phyloP scores from a whole-genome alignment of 2,113 vertebrate species.

The Empidonax traillii region DNA sequence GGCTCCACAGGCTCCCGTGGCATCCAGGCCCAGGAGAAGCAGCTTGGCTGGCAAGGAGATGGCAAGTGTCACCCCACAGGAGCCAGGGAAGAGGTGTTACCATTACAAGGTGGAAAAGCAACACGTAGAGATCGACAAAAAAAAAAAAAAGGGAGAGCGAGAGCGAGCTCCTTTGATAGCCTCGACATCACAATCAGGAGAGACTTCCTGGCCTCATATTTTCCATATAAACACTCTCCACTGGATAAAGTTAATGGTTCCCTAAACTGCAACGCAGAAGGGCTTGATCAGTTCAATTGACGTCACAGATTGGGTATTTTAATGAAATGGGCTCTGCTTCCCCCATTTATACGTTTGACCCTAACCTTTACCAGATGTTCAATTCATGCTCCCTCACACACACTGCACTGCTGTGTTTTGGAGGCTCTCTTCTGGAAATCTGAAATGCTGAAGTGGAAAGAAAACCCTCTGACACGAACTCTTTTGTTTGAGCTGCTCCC shows the following conservation, averaged over 20 bases:
- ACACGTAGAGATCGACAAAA: not conserved
- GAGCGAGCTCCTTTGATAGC: constrained; percentile 60
- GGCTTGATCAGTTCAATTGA: constrained; percentile 74
- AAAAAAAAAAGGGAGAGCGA: not conserved
- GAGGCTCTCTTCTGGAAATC: constrained; percentile 31
- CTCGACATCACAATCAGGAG: constrained; percentile 72
- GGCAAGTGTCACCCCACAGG: not conserved
- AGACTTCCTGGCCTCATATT: constrained; percentile 79
- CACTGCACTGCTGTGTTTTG: constrained; percentile 29
- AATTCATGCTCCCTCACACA: constrained; percentile 41
- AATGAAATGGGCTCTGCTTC: constrained; percentile 67
- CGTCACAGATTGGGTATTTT: constrained; percentile 73
- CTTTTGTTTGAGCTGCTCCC: not conserved
- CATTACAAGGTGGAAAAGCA: not conserved
- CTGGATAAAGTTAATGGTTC: constrained; percentile 71
- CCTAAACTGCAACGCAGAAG: constrained; percentile 64
- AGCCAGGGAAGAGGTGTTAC: not conserved
- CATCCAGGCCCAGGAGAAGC: not conserved
- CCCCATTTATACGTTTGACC: constrained; percentile 77
- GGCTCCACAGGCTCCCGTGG: not conserved
- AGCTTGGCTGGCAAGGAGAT: not conserved
- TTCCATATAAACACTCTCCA: constrained; percentile 78
- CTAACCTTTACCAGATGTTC: constrained; percentile 83
- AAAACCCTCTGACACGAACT: not conserved
- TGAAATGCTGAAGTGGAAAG: constrained; percentile 42